Conservation (phyloP, 2,888 invertebrate species). For the Andrena chrysosceles region DNA sequence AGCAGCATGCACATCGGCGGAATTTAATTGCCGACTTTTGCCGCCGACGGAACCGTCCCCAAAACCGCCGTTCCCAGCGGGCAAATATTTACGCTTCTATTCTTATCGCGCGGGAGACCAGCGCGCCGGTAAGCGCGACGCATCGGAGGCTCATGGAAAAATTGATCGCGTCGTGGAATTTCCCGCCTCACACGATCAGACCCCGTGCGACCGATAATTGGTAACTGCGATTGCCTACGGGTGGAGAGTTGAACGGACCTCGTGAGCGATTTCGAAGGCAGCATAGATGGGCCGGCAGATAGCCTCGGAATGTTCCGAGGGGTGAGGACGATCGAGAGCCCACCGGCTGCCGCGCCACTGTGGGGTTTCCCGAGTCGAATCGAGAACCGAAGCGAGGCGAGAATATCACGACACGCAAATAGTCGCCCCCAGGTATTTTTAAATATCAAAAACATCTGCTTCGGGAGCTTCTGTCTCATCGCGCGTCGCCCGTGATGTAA, state of each 20-base stretch:
- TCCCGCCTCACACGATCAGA: not conserved
- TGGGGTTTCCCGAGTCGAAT: constrained; percentile 72
- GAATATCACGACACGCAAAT: constrained; percentile 78
- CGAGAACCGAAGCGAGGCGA: constrained; percentile 62
- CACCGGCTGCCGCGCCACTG: constrained; percentile 66
- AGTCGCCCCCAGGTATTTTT: constrained; percentile 78
- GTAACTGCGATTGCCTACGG: not conserved
- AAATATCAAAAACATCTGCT: constrained; percentile 79
- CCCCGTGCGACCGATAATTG: not conserved
- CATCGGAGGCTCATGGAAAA: not conserved
- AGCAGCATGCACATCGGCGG: constrained; percentile 55
- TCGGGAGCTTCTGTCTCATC: constrained; percentile 57
- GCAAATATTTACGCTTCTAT: constrained; percentile 28
- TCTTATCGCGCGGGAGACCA: not conserved
- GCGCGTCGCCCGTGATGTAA: constrained; percentile 75
- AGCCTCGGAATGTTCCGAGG: not conserved
- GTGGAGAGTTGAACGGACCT: constrained; percentile 17
- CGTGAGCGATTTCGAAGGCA: not conserved
- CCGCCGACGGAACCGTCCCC: not conserved
- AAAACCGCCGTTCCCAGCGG: not conserved
- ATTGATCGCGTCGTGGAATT: constrained; percentile 12
- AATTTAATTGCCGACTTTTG: constrained; percentile 44
- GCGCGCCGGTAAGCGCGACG: not conserved
- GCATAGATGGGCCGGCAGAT: not conserved
- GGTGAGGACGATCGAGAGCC: constrained; percentile 43